phyloP scores from a whole-genome alignment of 2,113 vertebrate genomes.

The Melanocharis versteri region DNA sequence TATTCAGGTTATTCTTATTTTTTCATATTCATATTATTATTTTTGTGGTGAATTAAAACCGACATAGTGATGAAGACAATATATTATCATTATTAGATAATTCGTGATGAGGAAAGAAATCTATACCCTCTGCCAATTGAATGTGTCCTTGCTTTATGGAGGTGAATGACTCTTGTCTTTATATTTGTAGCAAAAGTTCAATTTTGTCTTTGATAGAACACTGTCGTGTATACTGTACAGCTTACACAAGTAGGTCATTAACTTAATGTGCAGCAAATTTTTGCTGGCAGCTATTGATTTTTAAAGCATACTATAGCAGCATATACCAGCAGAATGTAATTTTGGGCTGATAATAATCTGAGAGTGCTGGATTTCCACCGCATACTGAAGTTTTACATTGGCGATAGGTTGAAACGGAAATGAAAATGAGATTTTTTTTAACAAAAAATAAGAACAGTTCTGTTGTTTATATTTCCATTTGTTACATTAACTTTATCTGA shows the following conservation, averaged over 20 bases:
- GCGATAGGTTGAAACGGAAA: neutral
- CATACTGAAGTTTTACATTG: neutral
- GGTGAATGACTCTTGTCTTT: neutral
- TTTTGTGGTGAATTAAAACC: neutral
- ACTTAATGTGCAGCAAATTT: neutral
- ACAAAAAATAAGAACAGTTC: neutral
- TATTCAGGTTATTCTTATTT: neutral
- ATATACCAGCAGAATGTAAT: neutral
- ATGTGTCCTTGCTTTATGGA: neutral
- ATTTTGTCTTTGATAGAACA: neutral
- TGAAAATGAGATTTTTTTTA: neutral
- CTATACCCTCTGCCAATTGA: neutral
- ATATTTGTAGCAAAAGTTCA: neutral
- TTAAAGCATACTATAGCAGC: neutral
- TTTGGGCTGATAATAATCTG: neutral
- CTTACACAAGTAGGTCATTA: neutral
- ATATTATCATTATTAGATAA: neutral
- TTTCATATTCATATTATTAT: neutral
- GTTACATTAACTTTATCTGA: neutral
- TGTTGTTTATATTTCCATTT: neutral
- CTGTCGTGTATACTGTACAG: neutral
- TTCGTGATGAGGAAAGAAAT: neutral
- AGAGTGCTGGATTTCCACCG: neutral
- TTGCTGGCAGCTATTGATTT: constrained; percentile 38
- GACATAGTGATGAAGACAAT: neutral